A percentile compares a stretch with the other conserved stretches of the same genome.
Evolutionary conservation across 2,888 invertebrate species (phyloP).

Genomic region (Pyrochroa serraticornis): DNA sequence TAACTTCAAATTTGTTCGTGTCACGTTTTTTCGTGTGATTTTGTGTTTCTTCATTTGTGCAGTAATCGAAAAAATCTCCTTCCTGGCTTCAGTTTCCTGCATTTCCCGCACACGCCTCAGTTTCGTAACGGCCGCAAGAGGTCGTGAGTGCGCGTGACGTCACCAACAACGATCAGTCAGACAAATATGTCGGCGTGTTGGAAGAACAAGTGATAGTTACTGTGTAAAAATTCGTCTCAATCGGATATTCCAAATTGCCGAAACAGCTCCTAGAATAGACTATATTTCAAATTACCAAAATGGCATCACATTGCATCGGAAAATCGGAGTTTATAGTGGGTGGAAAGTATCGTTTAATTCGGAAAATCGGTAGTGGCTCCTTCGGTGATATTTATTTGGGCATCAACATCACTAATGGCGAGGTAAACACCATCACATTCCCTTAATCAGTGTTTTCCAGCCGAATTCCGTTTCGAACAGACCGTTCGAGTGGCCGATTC

Average conservation of each 20-base stretch:
- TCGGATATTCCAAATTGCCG: slow-evolving; percentile 56
- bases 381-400: slow-evolving; percentile 99
- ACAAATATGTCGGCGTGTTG: slow-evolving; percentile 67
- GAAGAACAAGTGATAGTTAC: slow-evolving; percentile 59
- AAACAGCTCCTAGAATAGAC: slow-evolving; percentile 44
- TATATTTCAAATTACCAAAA: slow-evolving; percentile 53
- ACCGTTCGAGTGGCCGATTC: not conserved
- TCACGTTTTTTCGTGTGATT: not conserved
- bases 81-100: no score
- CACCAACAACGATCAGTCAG: slow-evolving; percentile 55
- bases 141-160: slow-evolving; percentile 32
- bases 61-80: no score
- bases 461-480: not conserved
- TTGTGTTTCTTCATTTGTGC: not conserved
- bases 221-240: slow-evolving; percentile 56
- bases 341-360: slow-evolving; percentile 91
- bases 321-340: slow-evolving; percentile 83
- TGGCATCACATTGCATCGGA: slow-evolving; percentile 54
- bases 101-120: not conserved
- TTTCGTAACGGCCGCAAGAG: slow-evolving; percentile 11
- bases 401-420: slow-evolving; percentile 88
- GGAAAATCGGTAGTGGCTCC: slow-evolving; percentile 98
- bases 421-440: slow-evolving; percentile 65
- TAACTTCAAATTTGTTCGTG: slow-evolving; percentile 1
- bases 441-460: not conserved